These are phyloP conservation scores for Apamea sordens DNA, from an alignment of 2,888 invertebrate genomes.

Conservation along the genomic window DNA sequence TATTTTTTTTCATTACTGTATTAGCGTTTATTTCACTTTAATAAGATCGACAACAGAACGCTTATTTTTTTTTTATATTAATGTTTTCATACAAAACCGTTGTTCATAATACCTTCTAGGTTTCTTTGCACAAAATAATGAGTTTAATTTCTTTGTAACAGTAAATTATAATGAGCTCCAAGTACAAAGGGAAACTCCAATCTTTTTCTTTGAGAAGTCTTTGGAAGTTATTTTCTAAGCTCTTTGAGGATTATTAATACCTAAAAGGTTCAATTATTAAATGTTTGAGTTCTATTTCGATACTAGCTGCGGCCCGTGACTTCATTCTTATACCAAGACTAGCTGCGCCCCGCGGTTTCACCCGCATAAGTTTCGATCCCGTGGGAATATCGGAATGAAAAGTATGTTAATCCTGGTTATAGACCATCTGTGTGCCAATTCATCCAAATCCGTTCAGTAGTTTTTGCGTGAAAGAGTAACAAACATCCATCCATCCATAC, in stretches of 20 bases:
- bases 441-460: too few species aligned
- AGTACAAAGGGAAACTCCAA: conserved; percentile 22
- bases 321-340: neutral
- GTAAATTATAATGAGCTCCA: conserved; percentile 30
- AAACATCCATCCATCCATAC: too few species aligned
- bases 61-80: too few species aligned
- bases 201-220: conserved; percentile 14
- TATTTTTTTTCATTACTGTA: neutral
- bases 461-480: too few species aligned
- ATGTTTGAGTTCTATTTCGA: neutral
- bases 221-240: conserved; percentile 13
- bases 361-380: too few species aligned
- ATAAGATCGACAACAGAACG: neutral
- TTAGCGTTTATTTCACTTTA: neutral
- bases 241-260: conserved; percentile 19
- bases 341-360: too few species aligned
- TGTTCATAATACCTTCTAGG: neutral
- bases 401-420: too few species aligned
- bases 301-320: neutral
- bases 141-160: conserved; percentile 34
- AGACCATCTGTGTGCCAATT: too few species aligned
- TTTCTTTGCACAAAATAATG: conserved; percentile 21
- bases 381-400: too few species aligned
- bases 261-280: conserved; percentile 5
- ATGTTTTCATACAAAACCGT: neutral